Conservation (phyloP, 2,888 invertebrate species). For the Netelia fuscicornis region DNA sequence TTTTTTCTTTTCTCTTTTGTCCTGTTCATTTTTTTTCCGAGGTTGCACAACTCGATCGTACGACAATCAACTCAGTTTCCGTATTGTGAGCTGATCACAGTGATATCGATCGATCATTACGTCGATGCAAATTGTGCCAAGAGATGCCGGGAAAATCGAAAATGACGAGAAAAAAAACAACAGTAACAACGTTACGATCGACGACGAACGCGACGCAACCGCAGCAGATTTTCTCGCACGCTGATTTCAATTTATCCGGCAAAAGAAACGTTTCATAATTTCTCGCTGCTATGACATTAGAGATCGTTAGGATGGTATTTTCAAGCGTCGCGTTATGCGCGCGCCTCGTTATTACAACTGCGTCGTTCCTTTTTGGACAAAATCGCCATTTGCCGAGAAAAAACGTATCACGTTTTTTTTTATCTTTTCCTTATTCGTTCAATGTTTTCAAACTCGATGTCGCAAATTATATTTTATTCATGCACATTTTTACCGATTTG, state of each 20-base stretch:
- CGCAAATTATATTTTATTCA: no score
- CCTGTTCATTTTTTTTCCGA: neutral
- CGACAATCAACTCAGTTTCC: slow-evolving; percentile 33
- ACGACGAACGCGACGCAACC: slow-evolving; percentile 2
- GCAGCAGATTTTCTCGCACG: neutral
- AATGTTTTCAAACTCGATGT: no score
- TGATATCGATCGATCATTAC: slow-evolving; percentile 27
- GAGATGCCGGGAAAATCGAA: slow-evolving; percentile 1
- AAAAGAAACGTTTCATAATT: slow-evolving; percentile 40
- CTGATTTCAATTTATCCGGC: slow-evolving; percentile 40
- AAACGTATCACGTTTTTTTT: no score
- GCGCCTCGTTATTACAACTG: neutral
- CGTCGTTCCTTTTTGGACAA: neutral
- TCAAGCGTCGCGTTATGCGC: neutral
- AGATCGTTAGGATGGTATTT: slow-evolving; percentile 47
- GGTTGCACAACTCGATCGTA: slow-evolving; percentile 46
- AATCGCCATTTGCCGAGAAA: neutral
- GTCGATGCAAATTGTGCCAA: slow-evolving; percentile 56
- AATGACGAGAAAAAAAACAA: slow-evolving; percentile 5
- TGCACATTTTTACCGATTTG: no score
- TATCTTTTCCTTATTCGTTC: no score
- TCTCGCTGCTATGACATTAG: slow-evolving; percentile 55
- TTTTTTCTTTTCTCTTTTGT: no score
- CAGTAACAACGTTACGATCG: slow-evolving; percentile 3
- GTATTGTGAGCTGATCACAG: slow-evolving; percentile 54